Evolutionary conservation across 1,140 invertebrate species (phyloP), one percentile per base, ranked within the genome.

Genomic region (Drosophila dunni): DNA sequence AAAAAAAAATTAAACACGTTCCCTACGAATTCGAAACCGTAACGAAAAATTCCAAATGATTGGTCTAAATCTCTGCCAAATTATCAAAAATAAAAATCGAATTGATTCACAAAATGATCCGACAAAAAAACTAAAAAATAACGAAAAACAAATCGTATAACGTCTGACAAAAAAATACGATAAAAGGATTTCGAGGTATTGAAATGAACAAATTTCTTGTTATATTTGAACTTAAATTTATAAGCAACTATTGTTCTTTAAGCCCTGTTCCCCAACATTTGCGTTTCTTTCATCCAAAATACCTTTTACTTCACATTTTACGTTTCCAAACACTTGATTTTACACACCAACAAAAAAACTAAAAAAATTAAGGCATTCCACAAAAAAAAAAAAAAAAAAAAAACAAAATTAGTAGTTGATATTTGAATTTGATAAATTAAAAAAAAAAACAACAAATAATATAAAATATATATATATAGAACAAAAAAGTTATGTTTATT

Each of bases 171-270:
- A 70, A 42, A 42, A 29, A 42, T 71, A 84, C 81, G 78, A 77
- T 64, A 83, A 91, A 92, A 92, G 91, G 91, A 92, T 91, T 92
- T 92, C 90, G 91, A 92, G 91, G 91, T 92, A 92, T 85, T 91
- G 78, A 78, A 90, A 91, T 89, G 77, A 89, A 83, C 78, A 76
- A 84, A 90, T 89, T 89, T 89, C 77, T 84, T 89, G 80, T 88
- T 84, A 89, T 81, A 89, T 64, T 89, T 89, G 88, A 85, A 88
- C 54, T 88, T 83, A 88, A 88, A 79, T 88, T 88, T 83, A 82
- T 88, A 88, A 88, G 83, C 83, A 83, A 88, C 84, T 88, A 83
- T 88, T 86, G 82, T 86, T 86, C 78, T 83, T 83, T 83, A 83
- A 75, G 65, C 66, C 75, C 82, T 85, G 63, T 53, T 66, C 15